A percentile compares a stretch with the other conserved stretches of the same genome.
Evolutionary conservation across 2,888 invertebrate genomes (phyloP).

Genomic region (Lithophane ornitopus): DNA sequence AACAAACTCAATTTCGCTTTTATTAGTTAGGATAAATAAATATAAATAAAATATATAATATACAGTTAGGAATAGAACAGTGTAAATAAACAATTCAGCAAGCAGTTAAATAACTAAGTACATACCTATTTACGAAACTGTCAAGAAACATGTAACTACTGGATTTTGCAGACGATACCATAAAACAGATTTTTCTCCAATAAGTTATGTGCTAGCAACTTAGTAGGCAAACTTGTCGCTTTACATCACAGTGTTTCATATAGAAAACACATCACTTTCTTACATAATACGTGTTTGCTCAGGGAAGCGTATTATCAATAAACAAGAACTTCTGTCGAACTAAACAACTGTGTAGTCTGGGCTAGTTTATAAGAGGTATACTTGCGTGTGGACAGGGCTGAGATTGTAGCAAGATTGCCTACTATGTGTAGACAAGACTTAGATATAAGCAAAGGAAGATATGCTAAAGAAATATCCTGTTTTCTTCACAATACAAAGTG

Average conservation of each 20-base stretch:
- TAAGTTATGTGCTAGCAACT: conserved; percentile 39
- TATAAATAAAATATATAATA: too few species aligned
- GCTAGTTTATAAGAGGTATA: neutral
- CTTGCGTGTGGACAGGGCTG: neutral
- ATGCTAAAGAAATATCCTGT: neutral
- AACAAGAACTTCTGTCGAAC: conserved; percentile 58
- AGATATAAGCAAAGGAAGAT: neutral
- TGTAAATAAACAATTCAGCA: conserved; percentile 14
- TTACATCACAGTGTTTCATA: conserved; percentile 49
- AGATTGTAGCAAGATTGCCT: neutral
- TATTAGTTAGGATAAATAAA: too few species aligned
- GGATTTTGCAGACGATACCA: conserved; percentile 43
- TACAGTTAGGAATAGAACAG: neutral
- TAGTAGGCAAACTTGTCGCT: conserved; percentile 32
- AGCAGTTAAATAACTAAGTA: neutral
- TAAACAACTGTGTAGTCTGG: conserved; percentile 28
- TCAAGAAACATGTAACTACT: conserved; percentile 21
- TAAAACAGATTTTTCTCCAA: conserved; percentile 54
- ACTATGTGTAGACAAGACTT: neutral
- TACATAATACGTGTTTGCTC: conserved; percentile 42
- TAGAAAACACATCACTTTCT: conserved; percentile 54
- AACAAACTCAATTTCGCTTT: too few species aligned
- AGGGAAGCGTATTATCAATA: conserved; percentile 56
- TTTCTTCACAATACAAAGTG: too few species aligned
- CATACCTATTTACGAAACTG: conserved; percentile 19